Evolutionary conservation across 2,888 invertebrate genomes (phyloP).

Genomic region (Thelaira solivaga): DNA sequence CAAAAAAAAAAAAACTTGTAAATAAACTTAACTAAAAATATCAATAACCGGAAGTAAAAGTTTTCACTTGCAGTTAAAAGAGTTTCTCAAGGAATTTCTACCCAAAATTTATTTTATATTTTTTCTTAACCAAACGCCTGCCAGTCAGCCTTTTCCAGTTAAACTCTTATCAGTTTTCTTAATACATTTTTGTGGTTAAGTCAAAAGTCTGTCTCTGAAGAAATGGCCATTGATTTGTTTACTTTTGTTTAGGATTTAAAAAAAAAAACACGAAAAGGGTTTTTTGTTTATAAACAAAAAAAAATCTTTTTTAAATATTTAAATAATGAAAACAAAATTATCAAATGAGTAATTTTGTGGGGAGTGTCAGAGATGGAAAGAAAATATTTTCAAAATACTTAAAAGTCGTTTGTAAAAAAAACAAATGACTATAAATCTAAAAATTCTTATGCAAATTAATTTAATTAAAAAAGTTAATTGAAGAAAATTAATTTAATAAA

Average conservation of each 20-base stretch:
- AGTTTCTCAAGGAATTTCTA: neutral
- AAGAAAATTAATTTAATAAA: too few relatives aligned
- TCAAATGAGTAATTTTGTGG: conserved; percentile 23
- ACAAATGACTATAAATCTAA: too few relatives aligned
- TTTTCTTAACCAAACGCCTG: too few relatives aligned
- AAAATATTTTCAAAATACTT: too few relatives aligned
- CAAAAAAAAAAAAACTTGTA: too few relatives aligned
- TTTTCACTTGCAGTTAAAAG: conserved; percentile 24
- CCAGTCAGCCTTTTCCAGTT: neutral
- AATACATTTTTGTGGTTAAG: conserved; percentile 57
- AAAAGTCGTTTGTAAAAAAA: too few relatives aligned
- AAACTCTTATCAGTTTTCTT: conserved; percentile 59
- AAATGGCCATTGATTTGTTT: conserved; percentile 46
- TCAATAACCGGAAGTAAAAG: conserved; percentile 66
- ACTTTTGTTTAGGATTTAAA: conserved; percentile 25
- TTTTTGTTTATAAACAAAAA: conserved; percentile 2
- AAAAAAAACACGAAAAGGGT: neutral
- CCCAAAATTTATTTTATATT: neutral
- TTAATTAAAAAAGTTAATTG: too few relatives aligned
- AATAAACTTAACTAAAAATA: conserved; percentile 63
- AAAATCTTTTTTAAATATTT: conserved; percentile 61
- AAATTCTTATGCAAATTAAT: too few relatives aligned
- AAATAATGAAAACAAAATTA: conserved; percentile 59
- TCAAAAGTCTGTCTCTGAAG: conserved; percentile 18
- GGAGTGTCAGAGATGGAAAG: neutral